These are phyloP conservation scores for Philantomba maxwellii DNA, from an alignment of 2,113 vertebrate genomes.

Conservation along the genomic window DNA sequence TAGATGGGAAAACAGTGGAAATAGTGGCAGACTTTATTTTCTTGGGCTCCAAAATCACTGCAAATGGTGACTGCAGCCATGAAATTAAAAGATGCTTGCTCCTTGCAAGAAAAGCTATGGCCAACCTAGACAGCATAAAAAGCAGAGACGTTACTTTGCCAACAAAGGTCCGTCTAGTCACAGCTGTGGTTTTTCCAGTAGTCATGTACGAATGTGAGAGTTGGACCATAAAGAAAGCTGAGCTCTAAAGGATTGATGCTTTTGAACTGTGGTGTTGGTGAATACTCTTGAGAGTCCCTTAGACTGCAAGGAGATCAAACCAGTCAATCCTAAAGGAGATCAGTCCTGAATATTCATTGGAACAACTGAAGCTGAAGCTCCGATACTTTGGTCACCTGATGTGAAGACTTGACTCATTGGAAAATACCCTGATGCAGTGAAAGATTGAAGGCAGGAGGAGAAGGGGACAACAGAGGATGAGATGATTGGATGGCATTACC, in stretches of 20 bases:
- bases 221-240: background rate
- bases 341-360: background rate
- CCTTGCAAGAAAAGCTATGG: background rate
- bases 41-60: background rate
- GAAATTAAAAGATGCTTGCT: background rate
- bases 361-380: background rate
- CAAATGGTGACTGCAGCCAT: background rate
- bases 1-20: background rate
- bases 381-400: background rate
- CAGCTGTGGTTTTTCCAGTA: background rate
- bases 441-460: background rate
- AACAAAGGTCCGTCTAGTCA: background rate
- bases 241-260: rapidly evolving
- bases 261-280: background rate
- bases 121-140: background rate
- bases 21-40: background rate
- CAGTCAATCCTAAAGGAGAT: background rate
- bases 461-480: background rate
- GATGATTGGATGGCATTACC: background rate
- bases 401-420: background rate
- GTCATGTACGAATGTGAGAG: background rate
- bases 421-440: background rate
- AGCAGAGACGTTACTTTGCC: background rate
- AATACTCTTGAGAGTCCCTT: background rate
- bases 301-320: background rate